These are phyloP conservation scores for Diploscapter pachys DNA, from an alignment of 1,140 invertebrate species.

Conservation along the genomic window DNA sequence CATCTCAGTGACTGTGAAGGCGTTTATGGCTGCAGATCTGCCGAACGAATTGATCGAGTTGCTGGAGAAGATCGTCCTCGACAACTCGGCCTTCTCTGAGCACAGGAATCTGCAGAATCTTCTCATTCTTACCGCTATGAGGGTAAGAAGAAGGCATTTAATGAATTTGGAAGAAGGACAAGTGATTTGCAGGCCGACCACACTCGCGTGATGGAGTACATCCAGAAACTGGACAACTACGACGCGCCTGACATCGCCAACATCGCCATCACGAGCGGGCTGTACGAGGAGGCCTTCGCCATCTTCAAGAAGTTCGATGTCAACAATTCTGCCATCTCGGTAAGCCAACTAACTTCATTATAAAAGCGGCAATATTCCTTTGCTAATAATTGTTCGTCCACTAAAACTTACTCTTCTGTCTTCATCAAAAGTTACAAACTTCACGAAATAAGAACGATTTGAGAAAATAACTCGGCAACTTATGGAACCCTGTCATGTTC, in stretches of 20 bases:
- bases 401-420: too few species aligned
- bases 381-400: too few species aligned
- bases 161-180: too few species aligned
- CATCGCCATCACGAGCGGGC: constrained; percentile 92
- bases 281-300: constrained; percentile 98
- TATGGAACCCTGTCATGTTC: background rate
- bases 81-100: constrained; percentile 95
- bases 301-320: constrained; percentile 99
- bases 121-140: constrained; percentile 81
- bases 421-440: too few species aligned
- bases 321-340: constrained; percentile 86
- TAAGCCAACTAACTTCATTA: constrained; percentile 61
- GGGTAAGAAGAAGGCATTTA: too few species aligned
- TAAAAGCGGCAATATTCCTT: too few species aligned
- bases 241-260: constrained; percentile 99
- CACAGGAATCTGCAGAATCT: constrained; percentile 79
- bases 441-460: too few species aligned
- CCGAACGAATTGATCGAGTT: constrained; percentile 98
- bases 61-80: constrained; percentile 95
- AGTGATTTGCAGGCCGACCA: constrained; percentile 72
- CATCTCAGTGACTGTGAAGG: constrained; percentile 97
- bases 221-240: constrained; percentile 94
- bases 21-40: constrained; percentile 98
- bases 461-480: too few species aligned
- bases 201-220: constrained; percentile 83